phyloP scores from a whole-genome alignment of 1,140 invertebrate genomes.

The Wiebesia pumilae region DNA sequence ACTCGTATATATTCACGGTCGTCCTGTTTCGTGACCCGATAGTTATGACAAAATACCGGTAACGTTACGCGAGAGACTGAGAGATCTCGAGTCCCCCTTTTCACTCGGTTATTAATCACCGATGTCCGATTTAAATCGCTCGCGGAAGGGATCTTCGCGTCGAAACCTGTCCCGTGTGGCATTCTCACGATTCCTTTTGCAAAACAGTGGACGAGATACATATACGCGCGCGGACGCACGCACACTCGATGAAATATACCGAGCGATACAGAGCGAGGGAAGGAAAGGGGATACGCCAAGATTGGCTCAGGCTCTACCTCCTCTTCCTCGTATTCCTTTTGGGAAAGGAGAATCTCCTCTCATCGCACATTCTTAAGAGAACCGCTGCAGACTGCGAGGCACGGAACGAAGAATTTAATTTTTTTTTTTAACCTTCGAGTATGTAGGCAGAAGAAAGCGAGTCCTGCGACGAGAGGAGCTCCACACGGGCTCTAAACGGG shows the following conservation, averaged over 20 bases:
- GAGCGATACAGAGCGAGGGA: too few relatives aligned
- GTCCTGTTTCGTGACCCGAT: background rate
- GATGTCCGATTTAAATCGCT: slow-evolving; percentile 39
- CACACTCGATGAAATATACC: background rate
- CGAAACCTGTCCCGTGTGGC: slow-evolving; percentile 15
- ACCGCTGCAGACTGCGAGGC: slow-evolving; percentile 33
- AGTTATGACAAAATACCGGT: slow-evolving; percentile 23
- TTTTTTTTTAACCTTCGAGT: background rate
- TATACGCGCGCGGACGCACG: background rate
- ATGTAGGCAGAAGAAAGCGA: background rate
- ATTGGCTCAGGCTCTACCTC: background rate
- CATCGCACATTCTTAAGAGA: slow-evolving; percentile 27
- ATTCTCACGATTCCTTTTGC: slow-evolving; percentile 49
- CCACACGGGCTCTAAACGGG: background rate
- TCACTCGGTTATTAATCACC: slow-evolving; percentile 45
- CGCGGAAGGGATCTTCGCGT: slow-evolving; percentile 21
- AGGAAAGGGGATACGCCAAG: background rate
- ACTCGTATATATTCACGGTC: too few relatives aligned
- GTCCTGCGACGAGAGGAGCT: background rate
- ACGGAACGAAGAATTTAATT: background rate
- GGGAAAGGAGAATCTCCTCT: background rate
- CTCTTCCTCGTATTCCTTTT: slow-evolving; percentile 22
- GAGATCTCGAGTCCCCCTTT: background rate
- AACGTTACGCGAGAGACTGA: background rate
- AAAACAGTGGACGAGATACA: background rate